A percentile compares a stretch with the other conserved stretches of the same genome.
Evolutionary conservation across 2,888 invertebrate genomes (phyloP).

Genomic region (Euproctis similis): DNA sequence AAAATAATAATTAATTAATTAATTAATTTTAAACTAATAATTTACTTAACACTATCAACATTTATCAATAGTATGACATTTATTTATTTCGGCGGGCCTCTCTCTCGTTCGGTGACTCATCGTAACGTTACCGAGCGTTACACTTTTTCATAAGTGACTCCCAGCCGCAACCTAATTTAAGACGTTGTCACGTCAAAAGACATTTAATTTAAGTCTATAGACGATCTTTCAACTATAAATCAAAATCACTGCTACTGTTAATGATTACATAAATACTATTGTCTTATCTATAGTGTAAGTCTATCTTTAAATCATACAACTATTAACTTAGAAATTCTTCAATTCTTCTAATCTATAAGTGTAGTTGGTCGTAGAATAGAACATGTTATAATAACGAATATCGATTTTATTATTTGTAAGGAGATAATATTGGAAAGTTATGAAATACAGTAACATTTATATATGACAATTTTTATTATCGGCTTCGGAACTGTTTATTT

Average conservation of each 20-base stretch:
- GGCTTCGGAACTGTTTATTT: conserved; percentile 22
- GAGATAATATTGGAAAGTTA: conserved; percentile 31
- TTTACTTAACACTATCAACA: no score
- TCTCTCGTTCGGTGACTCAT: no score
- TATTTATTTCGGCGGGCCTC: no score
- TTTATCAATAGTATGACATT: no score
- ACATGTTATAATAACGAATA: conserved; percentile 61
- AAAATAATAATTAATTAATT: no score
- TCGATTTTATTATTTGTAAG: conserved; percentile 70
- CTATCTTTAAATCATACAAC: conserved; percentile 29
- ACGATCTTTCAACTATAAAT: no score
- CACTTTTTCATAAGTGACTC: no score
- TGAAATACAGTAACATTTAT: conserved; percentile 29
- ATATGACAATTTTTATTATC: conserved; percentile 21
- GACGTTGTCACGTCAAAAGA: no score
- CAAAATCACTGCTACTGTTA: conserved; percentile 33
- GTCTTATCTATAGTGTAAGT: conserved; percentile 22
- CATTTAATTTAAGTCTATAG: no score
- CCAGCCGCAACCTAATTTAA: no score
- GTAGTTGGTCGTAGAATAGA: conserved; percentile 71
- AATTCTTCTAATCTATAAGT: conserved; percentile 33
- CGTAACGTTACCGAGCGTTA: no score
- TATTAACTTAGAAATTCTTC: conserved; percentile 33
- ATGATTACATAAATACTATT: conserved; percentile 23
- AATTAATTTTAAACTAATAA: no score